Evolutionary conservation across 1,140 invertebrate species (phyloP).

Genomic region (Brachionus rubens): DNA sequence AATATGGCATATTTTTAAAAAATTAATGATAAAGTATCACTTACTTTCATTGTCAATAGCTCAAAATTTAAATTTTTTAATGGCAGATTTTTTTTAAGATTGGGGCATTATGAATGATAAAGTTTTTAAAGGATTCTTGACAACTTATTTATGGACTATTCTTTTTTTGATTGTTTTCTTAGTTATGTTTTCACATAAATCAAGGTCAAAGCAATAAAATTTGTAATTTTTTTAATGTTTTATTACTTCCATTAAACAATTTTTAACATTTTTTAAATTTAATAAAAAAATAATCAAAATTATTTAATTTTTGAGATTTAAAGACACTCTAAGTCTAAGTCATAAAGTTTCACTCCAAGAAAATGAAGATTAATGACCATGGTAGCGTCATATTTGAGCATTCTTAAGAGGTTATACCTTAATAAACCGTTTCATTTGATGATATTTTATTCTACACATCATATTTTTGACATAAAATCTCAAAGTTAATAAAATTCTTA

Average conservation of each 20-base stretch:
- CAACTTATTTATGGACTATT: conserved; percentile 14
- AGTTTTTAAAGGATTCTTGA: conserved; percentile 30
- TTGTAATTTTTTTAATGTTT: background rate
- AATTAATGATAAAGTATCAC: too few relatives aligned
- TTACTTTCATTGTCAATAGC: background rate
- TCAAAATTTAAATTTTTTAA: background rate
- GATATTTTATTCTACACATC: too few relatives aligned
- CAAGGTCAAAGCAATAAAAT: conserved; percentile 6
- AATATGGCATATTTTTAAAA: too few relatives aligned
- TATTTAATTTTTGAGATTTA: too few relatives aligned
- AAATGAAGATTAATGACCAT: too few relatives aligned
- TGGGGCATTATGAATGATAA: background rate
- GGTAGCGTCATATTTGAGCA: too few relatives aligned
- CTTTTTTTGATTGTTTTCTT: conserved; percentile 38
- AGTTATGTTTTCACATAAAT: conserved; percentile 12
- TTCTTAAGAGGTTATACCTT: too few relatives aligned
- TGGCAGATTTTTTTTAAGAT: background rate
- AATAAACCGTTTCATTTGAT: too few relatives aligned
- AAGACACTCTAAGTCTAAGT: too few relatives aligned
- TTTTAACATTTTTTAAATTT: background rate
- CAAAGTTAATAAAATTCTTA: too few relatives aligned
- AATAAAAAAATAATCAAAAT: background rate
- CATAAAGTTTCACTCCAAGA: too few relatives aligned
- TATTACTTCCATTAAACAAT: background rate
- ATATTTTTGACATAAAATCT: too few relatives aligned